A percentile compares a stretch with the other conserved stretches of the same genome.
These are phyloP conservation scores for Adelognathus sp. DNA, from an alignment of 2,888 invertebrate genomes.

Conservation along the genomic window DNA sequence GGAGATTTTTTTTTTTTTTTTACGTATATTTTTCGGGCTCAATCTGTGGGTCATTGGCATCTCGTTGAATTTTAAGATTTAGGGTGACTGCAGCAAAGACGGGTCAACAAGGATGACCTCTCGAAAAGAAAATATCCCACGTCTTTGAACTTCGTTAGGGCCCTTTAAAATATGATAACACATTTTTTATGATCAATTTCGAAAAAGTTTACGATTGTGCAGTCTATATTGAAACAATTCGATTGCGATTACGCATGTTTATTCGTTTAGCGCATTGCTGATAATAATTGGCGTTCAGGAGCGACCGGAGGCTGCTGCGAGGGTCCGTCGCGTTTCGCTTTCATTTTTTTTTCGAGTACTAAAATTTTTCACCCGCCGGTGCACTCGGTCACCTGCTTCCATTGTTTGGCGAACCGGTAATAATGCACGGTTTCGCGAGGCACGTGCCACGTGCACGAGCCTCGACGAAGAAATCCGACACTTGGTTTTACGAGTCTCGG, in stretches of 20 bases:
- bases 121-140: too few species aligned
- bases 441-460: constrained; percentile 57
- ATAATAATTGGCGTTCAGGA: not conserved
- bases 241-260: too few species aligned
- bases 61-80: constrained; percentile 3
- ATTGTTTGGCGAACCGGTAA: constrained; percentile 67
- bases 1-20: too few species aligned
- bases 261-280: not conserved
- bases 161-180: too few species aligned
- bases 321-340: not conserved
- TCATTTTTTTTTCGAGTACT: constrained; percentile 27
- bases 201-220: too few species aligned
- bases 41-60: not conserved
- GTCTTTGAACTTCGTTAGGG: too few species aligned
- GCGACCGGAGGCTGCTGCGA: not conserved
- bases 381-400: constrained; percentile 69
- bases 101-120: too few species aligned
- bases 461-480: constrained; percentile 68
- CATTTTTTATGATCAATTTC: too few species aligned
- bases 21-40: not conserved
- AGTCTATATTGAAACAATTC: too few species aligned
- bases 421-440: constrained; percentile 55
- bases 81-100: too few species aligned
- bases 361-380: constrained; percentile 11
- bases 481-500: constrained; percentile 68